Percentiles rank a stretch among this genome's conserved stretches.
These are phyloP conservation scores for Spilogale gracilis DNA, from an alignment of 2,113 vertebrate genomes.

Conservation along the genomic window DNA sequence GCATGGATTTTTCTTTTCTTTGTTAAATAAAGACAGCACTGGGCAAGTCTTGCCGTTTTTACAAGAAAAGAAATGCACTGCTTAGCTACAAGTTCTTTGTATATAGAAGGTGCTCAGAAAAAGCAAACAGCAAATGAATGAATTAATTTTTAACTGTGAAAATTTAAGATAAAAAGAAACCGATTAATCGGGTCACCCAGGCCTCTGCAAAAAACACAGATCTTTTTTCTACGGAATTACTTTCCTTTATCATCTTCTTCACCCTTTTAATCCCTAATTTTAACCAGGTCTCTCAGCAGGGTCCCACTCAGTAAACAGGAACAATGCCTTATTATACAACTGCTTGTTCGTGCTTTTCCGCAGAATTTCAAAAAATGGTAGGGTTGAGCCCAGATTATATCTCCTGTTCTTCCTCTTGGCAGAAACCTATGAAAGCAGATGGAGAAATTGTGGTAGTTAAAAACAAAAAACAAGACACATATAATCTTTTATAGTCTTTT, in stretches of 20 bases:
- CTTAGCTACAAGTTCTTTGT: conserved; percentile 6
- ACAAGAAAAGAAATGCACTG: conserved; percentile 5
- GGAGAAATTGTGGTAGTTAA: conserved; percentile 57
- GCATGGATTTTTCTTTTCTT: not conserved
- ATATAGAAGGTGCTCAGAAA: not conserved
- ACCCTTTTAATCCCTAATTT: not conserved
- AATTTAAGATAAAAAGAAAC: conserved; percentile 6
- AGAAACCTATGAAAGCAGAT: conserved; percentile 58
- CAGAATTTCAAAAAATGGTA: not conserved
- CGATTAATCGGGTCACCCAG: not conserved
- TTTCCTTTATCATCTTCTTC: not conserved
- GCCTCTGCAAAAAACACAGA: not conserved
- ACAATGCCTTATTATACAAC: conserved; percentile 36
- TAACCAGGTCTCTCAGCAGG: not conserved
- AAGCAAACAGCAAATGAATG: not conserved
- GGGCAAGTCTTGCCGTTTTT: not conserved
- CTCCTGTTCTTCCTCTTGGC: conserved; percentile 57
- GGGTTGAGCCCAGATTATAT: conserved; percentile 50
- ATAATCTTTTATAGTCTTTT: not conserved
- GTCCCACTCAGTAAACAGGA: conserved; percentile 28
- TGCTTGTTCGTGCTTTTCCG: conserved; percentile 37
- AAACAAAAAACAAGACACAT: conserved; percentile 72
- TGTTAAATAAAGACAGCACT: not conserved
- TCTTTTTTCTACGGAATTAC: not conserved
- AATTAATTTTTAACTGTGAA: conserved; percentile 16